Conservation (phyloP, 2,888 invertebrate species). For the Phrixothrix hirtus region DNA sequence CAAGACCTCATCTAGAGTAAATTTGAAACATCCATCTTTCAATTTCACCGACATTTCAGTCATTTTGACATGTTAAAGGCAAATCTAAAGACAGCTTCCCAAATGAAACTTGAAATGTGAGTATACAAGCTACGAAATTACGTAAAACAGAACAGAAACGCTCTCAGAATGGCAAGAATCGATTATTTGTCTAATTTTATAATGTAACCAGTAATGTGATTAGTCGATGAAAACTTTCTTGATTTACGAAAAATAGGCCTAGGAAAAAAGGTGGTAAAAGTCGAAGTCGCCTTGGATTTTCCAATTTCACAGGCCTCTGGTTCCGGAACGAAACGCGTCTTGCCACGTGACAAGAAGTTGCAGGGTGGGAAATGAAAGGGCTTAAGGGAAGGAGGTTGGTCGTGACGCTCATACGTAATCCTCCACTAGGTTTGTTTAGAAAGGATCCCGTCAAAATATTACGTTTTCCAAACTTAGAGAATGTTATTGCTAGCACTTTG, state of each 20-base stretch:
- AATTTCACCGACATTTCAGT: constrained; percentile 19
- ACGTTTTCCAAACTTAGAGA: constrained; percentile 38
- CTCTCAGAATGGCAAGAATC: constrained; percentile 6
- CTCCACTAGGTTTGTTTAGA: constrained; percentile 41
- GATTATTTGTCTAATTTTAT: constrained; percentile 22
- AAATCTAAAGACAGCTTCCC: constrained; percentile 19
- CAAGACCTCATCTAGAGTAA: constrained; percentile 13
- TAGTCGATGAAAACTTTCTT: constrained; percentile 32
- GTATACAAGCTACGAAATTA: constrained; percentile 1
- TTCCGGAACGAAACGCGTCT: constrained; percentile 50
- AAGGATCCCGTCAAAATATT: constrained; percentile 48
- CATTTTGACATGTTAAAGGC: constrained; percentile 17
- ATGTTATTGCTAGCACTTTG: constrained; percentile 40
- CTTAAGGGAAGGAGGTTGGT: constrained; percentile 26
- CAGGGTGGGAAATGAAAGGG: constrained; percentile 28
- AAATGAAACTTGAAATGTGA: constrained; percentile 23
- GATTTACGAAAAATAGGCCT: constrained; percentile 19
- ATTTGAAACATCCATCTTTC: constrained; percentile 21
- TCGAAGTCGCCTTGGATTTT: constrained; percentile 53
- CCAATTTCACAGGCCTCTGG: constrained; percentile 57
- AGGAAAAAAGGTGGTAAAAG: constrained; percentile 47
- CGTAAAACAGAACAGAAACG: constrained; percentile 10
- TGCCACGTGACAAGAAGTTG: constrained; percentile 46
- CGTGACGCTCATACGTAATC: constrained; percentile 46
- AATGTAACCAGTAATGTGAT: constrained; percentile 22